phyloP scores from a whole-genome alignment of 2,888 invertebrate genomes.

The Dicranocentrus wangi region DNA sequence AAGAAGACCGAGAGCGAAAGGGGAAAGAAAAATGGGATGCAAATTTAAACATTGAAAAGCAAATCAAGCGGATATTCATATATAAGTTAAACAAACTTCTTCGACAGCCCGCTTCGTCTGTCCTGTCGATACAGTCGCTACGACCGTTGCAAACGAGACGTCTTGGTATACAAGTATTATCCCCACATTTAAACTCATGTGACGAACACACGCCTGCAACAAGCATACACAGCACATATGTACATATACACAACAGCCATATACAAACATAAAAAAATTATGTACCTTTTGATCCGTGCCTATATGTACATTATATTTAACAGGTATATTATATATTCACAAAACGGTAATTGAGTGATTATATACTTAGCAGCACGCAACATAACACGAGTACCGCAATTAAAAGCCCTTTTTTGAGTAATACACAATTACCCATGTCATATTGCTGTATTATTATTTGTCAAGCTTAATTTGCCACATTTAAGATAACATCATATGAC shows the following conservation, averaged over 20 bases:
- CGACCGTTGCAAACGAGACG: constrained; percentile 73
- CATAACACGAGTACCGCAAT: too few relatives aligned
- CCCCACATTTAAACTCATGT: constrained; percentile 72
- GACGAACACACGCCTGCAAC: constrained; percentile 63
- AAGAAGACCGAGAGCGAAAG: background rate
- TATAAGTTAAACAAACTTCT: constrained; percentile 49
- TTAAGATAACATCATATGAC: too few relatives aligned
- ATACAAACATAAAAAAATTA: background rate
- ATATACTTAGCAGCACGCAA: too few relatives aligned
- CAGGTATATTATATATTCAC: too few relatives aligned
- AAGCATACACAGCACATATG: constrained; percentile 72
- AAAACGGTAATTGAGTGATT: too few relatives aligned
- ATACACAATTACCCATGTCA: too few relatives aligned
- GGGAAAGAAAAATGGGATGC: constrained; percentile 11
- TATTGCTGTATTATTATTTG: too few relatives aligned
- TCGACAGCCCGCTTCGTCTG: constrained; percentile 73
- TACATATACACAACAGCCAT: constrained; percentile 8
- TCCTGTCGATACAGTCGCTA: constrained; percentile 74
- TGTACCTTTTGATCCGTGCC: too few relatives aligned
- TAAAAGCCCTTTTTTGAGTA: too few relatives aligned
- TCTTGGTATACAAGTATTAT: constrained; percentile 73
- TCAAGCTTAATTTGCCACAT: too few relatives aligned
- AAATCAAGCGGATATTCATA: constrained; percentile 27
- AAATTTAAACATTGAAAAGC: constrained; percentile 21
- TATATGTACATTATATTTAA: too few relatives aligned